phyloP scores from a whole-genome alignment of 2,888 invertebrate genomes.

The Heliconius cydno region DNA sequence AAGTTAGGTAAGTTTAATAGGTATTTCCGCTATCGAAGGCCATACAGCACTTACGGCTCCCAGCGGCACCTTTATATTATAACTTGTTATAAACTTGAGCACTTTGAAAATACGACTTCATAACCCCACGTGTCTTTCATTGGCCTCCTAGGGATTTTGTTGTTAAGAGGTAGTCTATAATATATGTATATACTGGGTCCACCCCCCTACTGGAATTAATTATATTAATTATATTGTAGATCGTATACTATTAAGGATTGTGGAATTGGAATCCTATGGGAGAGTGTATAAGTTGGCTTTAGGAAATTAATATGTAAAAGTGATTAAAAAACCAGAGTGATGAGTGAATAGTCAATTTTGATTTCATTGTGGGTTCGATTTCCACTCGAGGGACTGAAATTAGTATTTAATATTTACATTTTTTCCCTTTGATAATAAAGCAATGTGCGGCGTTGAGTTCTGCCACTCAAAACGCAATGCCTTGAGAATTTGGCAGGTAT shows the following conservation, averaged over 20 bases:
- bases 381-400: too few species aligned
- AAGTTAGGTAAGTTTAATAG: slow-evolving; percentile 45
- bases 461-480: too few species aligned
- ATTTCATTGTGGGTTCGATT: too few species aligned
- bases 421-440: too few species aligned
- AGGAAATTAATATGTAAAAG: not conserved
- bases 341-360: not conserved
- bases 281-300: not conserved
- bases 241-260: not conserved
- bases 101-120: slow-evolving; percentile 39
- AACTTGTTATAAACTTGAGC: slow-evolving; percentile 45
- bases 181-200: not conserved
- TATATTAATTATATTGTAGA: slow-evolving; percentile 1
- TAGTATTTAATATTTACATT: too few species aligned
- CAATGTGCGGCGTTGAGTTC: too few species aligned
- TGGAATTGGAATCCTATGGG: not conserved
- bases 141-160: slow-evolving; percentile 27
- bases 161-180: slow-evolving; percentile 5
- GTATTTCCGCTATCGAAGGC: slow-evolving; percentile 46
- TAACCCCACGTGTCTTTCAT: slow-evolving; percentile 27
- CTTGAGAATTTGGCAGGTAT: too few species aligned
- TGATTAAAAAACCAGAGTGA: not conserved
- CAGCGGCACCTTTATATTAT: slow-evolving; percentile 49
- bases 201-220: not conserved
- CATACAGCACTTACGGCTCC: slow-evolving; percentile 45